A percentile compares a stretch with the other conserved stretches of the same genome.
phyloP scores from a whole-genome alignment of 2,113 vertebrate species.

The Orientallactaga bullata region DNA sequence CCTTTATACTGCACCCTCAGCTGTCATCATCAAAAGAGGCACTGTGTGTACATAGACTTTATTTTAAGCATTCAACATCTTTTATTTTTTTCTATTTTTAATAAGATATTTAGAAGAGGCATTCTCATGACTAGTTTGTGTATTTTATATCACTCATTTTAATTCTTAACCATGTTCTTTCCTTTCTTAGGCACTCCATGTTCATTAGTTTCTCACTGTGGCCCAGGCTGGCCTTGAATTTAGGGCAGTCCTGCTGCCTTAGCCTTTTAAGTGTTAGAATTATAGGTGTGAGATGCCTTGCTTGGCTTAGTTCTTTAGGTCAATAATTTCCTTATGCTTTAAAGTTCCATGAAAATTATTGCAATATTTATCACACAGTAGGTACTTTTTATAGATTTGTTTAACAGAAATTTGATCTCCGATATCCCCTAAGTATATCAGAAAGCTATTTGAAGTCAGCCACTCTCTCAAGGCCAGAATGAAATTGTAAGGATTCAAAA shows the following conservation, averaged over 20 bases:
- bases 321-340: background rate
- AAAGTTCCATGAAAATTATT: background rate
- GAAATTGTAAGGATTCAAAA: background rate
- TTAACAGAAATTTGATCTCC: background rate
- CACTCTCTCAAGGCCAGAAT: conserved; percentile 12
- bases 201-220: no score
- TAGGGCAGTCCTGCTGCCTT: no score
- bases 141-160: background rate
- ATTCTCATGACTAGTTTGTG: background rate
- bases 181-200: background rate
- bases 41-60: background rate
- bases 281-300: no score
- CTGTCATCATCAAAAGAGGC: background rate
- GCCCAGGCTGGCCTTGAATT: no score
- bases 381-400: background rate
- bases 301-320: background rate
- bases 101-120: background rate
- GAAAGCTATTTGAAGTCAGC: background rate
- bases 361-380: background rate
- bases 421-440: background rate
- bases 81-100: conserved; percentile 18
- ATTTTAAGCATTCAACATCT: conserved; percentile 11
- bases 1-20: background rate
- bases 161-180: background rate
- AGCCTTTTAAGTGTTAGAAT: no score